phyloP scores from a whole-genome alignment of 1,140 invertebrate species.

The Helicoverpa zea region DNA sequence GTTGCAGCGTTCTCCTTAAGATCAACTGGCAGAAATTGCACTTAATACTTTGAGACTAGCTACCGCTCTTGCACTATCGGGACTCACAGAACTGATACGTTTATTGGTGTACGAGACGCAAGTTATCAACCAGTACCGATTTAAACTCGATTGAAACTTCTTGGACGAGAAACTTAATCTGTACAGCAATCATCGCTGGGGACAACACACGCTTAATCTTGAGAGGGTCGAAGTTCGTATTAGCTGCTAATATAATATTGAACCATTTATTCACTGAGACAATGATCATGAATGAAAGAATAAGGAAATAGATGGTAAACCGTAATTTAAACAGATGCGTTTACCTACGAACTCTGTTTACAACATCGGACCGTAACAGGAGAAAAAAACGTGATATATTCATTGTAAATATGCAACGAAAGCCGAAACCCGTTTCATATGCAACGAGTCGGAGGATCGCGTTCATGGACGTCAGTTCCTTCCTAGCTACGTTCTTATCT shows the following conservation, averaged over 20 bases:
- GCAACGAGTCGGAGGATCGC: constrained; percentile 62
- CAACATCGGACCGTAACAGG: constrained; percentile 36
- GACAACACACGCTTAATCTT: background rate
- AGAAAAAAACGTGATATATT: constrained; percentile 76
- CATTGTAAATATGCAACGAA: constrained; percentile 82
- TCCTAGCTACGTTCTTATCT: constrained; percentile 44
- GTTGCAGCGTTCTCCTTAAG: background rate
- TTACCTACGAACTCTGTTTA: constrained; percentile 29
- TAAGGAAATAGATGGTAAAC: background rate
- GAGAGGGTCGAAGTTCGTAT: background rate
- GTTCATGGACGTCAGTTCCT: constrained; percentile 62
- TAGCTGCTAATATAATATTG: no score
- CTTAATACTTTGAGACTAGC: constrained; percentile 29
- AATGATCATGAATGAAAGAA: background rate
- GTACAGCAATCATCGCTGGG: background rate
- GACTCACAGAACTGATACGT: background rate
- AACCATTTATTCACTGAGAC: no score
- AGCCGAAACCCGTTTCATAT: constrained; percentile 77
- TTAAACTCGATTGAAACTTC: background rate
- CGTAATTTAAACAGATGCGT: background rate
- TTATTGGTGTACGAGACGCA: background rate
- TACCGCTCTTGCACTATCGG: constrained; percentile 26
- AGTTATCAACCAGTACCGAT: constrained; percentile 8
- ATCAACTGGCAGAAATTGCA: constrained; percentile 28
- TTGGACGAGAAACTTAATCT: background rate